Conservation (phyloP, 2,888 invertebrate species). For the Parnassius smintheus region DNA sequence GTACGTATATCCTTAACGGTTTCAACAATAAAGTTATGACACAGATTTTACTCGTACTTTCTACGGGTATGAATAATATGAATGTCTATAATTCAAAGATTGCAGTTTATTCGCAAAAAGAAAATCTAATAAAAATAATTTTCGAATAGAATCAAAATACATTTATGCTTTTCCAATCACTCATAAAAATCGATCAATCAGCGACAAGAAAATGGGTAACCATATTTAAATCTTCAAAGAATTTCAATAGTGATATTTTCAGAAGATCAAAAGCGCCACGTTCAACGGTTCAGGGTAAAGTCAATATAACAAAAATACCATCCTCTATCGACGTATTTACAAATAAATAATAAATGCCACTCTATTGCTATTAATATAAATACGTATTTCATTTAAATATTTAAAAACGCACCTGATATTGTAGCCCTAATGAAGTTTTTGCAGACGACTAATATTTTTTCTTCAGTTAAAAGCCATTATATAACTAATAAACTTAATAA, state of each 20-base stretch:
- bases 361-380: conserved; percentile 9
- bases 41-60: conserved; percentile 12
- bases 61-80: background rate
- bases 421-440: background rate
- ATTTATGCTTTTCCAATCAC: conserved; percentile 7
- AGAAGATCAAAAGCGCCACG: conserved; percentile 24
- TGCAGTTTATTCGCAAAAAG: background rate
- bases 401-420: conserved; percentile 7
- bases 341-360: conserved; percentile 19
- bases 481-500: conserved; percentile 18
- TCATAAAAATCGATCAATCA: conserved; percentile 24
- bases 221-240: conserved; percentile 28
- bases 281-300: conserved; percentile 22
- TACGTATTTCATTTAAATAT: background rate
- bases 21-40: conserved; percentile 12
- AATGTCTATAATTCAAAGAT: no score
- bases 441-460: background rate
- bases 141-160: conserved; percentile 2
- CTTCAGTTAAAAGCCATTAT: conserved; percentile 19
- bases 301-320: conserved; percentile 25
- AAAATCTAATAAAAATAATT: background rate
- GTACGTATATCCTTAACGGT: conserved; percentile 13
- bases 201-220: conserved; percentile 19
- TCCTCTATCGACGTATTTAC: conserved; percentile 22
- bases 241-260: conserved; percentile 25